Conservation (phyloP, 2,888 invertebrate genomes). For the Idaea biselata region DNA sequence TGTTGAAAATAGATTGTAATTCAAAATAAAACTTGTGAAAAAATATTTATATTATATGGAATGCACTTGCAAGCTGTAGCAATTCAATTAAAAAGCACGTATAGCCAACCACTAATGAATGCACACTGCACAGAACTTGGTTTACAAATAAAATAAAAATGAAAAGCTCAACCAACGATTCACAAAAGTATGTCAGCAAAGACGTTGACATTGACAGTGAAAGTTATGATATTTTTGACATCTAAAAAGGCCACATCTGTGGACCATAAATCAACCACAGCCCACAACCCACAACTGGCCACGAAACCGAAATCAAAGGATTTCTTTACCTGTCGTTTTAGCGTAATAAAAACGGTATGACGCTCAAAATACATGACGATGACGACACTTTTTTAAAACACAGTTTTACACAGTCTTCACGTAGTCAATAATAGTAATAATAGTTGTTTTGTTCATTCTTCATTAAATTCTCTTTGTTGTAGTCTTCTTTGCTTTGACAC, state of each 20-base stretch:
- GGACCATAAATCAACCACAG: not conserved
- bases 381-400: too few relatives aligned
- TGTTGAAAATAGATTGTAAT: too few relatives aligned
- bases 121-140: not conserved
- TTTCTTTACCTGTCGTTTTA: too few relatives aligned
- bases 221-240: not conserved
- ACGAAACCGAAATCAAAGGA: too few relatives aligned
- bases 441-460: too few relatives aligned
- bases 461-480: too few relatives aligned
- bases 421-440: too few relatives aligned
- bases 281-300: too few relatives aligned
- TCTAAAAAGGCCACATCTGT: not conserved
- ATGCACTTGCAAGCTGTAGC: not conserved
- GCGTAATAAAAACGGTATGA: too few relatives aligned
- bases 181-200: not conserved
- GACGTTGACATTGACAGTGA: not conserved
- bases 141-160: not conserved
- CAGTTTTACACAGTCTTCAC: too few relatives aligned
- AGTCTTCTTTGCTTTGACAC: not conserved
- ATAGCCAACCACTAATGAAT: not conserved
- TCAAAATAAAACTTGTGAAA: too few relatives aligned
- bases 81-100: not conserved
- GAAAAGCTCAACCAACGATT: not conserved
- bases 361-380: too few relatives aligned
- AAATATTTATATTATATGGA: not conserved